Evolutionary conservation across 2,113 vertebrate genomes (phyloP).

Genomic region (Cavia porcellus): DNA sequence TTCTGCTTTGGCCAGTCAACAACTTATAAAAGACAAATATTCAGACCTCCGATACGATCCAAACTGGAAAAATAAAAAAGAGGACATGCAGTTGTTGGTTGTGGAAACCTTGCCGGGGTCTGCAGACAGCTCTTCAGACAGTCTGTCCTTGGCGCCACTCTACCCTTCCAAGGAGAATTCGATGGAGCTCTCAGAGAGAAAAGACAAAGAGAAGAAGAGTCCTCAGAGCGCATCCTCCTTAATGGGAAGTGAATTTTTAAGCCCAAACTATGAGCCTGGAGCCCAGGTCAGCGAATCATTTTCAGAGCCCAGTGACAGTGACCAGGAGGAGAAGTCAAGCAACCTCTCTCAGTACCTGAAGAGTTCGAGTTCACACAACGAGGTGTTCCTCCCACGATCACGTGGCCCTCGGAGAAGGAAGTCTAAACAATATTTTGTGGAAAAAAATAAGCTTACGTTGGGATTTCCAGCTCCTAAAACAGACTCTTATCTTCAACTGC

Average conservation of each 20-base stretch:
- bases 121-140: neutral
- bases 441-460: slow-evolving; percentile 93
- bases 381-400: slow-evolving; percentile 36
- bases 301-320: slow-evolving; percentile 39
- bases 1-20: slow-evolving; percentile 72
- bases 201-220: neutral
- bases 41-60: slow-evolving; percentile 89
- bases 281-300: fast-evolving
- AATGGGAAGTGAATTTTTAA: slow-evolving; percentile 61
- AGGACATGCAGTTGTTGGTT: slow-evolving; percentile 31
- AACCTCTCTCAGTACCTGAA: neutral
- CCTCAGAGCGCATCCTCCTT: slow-evolving; percentile 43
- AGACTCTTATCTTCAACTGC: slow-evolving; percentile 90
- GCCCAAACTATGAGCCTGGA: neutral
- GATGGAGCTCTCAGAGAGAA: neutral
- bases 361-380: slow-evolving; percentile 54
- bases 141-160: slow-evolving; percentile 60
- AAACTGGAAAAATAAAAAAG: slow-evolving; percentile 88
- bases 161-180: slow-evolving; percentile 70
- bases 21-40: slow-evolving; percentile 82
- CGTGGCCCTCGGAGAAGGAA: slow-evolving; percentile 53
- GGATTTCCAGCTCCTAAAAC: slow-evolving; percentile 85
- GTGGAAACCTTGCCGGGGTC: neutral
- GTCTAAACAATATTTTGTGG: slow-evolving; percentile 88
- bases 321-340: neutral